Conservation (phyloP, 2,888 invertebrate species). For the Chloroclystis v-ata region DNA sequence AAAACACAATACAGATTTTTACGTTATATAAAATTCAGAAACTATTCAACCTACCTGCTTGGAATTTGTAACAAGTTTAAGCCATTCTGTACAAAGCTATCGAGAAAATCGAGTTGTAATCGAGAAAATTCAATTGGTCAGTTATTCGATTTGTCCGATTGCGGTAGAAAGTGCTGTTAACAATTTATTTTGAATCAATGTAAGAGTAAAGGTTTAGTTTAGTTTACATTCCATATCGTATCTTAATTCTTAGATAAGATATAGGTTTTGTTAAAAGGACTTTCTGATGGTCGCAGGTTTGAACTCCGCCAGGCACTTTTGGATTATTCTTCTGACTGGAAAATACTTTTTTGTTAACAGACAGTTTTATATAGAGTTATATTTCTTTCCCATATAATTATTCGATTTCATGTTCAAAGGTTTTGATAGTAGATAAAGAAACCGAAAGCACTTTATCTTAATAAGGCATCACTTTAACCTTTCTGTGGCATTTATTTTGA, state of each 20-base stretch:
- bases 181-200: not conserved
- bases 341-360: no score
- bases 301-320: no score
- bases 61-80: constrained; percentile 9
- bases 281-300: no score
- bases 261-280: no score
- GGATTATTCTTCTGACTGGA: no score
- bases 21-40: not conserved
- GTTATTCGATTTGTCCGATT: constrained; percentile 15
- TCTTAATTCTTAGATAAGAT: no score
- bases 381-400: no score
- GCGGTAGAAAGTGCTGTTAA: constrained; percentile 6
- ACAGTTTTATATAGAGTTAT: no score
- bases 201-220: not conserved
- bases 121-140: constrained; percentile 17
- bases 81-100: constrained; percentile 11
- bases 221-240: no score
- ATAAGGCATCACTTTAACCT: constrained; percentile 14
- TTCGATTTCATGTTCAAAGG: no score
- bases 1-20: not conserved
- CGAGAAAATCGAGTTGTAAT: constrained; percentile 17
- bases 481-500: constrained; percentile 11
- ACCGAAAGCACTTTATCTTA: constrained; percentile 14
- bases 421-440: not conserved
- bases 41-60: not conserved